These are phyloP conservation scores for Plecotus auritus DNA, from an alignment of 2,113 vertebrate species.

Conservation along the genomic window DNA sequence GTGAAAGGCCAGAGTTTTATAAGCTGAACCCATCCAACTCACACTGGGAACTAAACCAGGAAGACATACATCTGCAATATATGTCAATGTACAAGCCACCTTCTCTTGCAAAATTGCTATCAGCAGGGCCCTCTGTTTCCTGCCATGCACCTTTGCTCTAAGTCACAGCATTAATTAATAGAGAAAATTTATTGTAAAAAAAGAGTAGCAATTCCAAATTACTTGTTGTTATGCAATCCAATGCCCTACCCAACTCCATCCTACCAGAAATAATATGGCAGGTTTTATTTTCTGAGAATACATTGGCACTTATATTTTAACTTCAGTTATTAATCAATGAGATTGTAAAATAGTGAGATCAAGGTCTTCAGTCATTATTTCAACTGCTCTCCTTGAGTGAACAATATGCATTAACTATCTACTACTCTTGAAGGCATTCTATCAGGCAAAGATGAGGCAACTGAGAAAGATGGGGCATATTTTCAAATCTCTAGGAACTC, in stretches of 20 bases:
- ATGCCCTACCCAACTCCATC: conserved; percentile 41
- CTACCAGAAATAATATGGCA: conserved; percentile 44
- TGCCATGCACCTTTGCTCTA: conserved; percentile 76
- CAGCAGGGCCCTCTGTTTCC: conserved; percentile 77
- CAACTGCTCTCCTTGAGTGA: neutral
- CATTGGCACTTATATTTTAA: neutral
- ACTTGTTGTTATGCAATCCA: conserved; percentile 71
- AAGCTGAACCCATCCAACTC: conserved; percentile 57
- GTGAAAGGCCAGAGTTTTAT: conserved; percentile 68
- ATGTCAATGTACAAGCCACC: conserved; percentile 70
- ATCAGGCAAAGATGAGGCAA: neutral
- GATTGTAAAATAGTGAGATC: neutral
- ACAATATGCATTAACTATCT: neutral
- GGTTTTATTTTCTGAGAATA: conserved; percentile 57
- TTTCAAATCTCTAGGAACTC: neutral
- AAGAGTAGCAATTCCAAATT: conserved; percentile 73
- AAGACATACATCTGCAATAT: conserved; percentile 57
- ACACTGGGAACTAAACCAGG: conserved; percentile 64
- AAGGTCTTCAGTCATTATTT: neutral
- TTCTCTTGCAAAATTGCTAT: conserved; percentile 73
- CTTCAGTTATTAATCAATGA: conserved; percentile 19
- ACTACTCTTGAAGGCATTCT: neutral
- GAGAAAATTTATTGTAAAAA: conserved; percentile 77
- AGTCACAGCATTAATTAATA: conserved; percentile 83
- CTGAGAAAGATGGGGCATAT: neutral